phyloP scores from a whole-genome alignment of 2,113 vertebrate genomes.

The Tichodroma muraria region DNA sequence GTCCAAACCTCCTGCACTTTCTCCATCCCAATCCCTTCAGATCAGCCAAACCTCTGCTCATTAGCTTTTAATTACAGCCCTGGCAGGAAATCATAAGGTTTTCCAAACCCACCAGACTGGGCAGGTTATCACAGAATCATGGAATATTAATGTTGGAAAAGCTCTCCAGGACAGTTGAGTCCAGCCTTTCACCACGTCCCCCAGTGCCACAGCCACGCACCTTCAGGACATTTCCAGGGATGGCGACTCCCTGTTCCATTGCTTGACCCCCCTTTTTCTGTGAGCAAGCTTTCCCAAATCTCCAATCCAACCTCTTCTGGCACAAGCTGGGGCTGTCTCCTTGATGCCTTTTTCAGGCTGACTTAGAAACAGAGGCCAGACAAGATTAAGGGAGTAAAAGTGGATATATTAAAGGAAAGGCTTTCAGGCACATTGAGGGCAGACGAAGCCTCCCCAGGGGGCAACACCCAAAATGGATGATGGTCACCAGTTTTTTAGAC shows the following conservation, averaged over 20 bases:
- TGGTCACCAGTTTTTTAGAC: background rate
- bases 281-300: background rate
- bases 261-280: background rate
- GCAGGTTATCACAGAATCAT: background rate
- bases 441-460: background rate
- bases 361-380: background rate
- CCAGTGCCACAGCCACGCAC: background rate
- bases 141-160: background rate
- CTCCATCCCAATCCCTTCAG: rapidly evolving
- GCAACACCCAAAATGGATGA: background rate
- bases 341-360: background rate
- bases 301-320: rapidly evolving
- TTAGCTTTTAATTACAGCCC: background rate
- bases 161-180: background rate
- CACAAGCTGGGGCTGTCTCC: background rate
- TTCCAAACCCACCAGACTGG: background rate
- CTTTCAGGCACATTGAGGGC: background rate
- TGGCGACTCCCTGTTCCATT: background rate
- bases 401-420: too few species aligned
- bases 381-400: background rate
- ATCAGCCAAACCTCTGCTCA: background rate
- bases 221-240: background rate
- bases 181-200: background rate
- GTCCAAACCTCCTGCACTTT: background rate
- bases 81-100: background rate